Percentiles rank a stretch among this genome's conserved stretches.
These are phyloP conservation scores for Euphydryas editha DNA, from an alignment of 2,888 invertebrate species.

Conservation along the genomic window DNA sequence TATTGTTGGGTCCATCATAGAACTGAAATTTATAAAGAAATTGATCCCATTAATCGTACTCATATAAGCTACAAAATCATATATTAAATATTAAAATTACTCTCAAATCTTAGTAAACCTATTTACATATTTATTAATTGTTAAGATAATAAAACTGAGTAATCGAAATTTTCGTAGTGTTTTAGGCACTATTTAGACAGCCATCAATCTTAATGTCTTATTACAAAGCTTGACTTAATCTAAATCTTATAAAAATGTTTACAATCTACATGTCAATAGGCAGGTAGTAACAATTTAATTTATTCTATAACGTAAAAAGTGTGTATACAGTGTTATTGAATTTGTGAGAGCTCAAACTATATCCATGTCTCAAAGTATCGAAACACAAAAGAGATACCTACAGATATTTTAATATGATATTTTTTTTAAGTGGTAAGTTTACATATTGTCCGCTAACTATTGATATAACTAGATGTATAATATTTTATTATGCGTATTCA, in stretches of 20 bases:
- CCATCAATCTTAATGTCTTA: slow-evolving; percentile 83
- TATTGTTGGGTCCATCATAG: slow-evolving; percentile 31
- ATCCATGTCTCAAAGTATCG: slow-evolving; percentile 24
- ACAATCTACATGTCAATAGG: slow-evolving; percentile 81
- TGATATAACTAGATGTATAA: slow-evolving; percentile 38
- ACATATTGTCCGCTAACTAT: slow-evolving; percentile 52
- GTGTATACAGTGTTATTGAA: slow-evolving; percentile 58
- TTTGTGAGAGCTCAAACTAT: slow-evolving; percentile 48
- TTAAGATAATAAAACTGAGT: slow-evolving; percentile 79
- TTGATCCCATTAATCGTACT: slow-evolving; percentile 77
- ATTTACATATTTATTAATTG: slow-evolving; percentile 73
- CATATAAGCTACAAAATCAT: slow-evolving; percentile 65
- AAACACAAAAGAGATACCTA: slow-evolving; percentile 27
- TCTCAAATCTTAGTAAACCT: slow-evolving; percentile 62
- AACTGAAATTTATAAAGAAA: slow-evolving; percentile 64
- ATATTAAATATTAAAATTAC: slow-evolving; percentile 63
- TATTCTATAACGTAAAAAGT: slow-evolving; percentile 65
- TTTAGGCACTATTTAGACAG: slow-evolving; percentile 84
- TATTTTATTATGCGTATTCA: slow-evolving; percentile 19
- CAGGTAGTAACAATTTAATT: slow-evolving; percentile 78
- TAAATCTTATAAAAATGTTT: slow-evolving; percentile 68
- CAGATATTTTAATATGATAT: slow-evolving; percentile 35
- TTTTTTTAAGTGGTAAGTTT: slow-evolving; percentile 48
- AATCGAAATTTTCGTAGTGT: slow-evolving; percentile 82
- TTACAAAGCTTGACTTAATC: slow-evolving; percentile 76